A percentile compares a stretch with the other conserved stretches of the same genome.
Evolutionary conservation across 2,888 invertebrate species (phyloP).

Genomic region (Patella depressa): DNA sequence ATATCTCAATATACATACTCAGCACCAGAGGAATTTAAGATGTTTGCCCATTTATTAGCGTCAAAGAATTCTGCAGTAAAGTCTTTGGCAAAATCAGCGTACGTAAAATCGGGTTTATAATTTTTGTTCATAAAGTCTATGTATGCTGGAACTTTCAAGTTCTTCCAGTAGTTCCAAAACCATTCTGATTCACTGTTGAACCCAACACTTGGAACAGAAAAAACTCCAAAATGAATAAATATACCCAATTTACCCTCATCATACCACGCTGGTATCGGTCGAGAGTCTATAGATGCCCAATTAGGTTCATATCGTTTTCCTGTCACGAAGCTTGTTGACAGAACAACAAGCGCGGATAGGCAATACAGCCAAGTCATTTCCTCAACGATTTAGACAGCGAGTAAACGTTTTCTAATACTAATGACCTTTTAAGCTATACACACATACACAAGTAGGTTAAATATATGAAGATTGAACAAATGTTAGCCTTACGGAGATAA

Average conservation of each 20-base stretch:
- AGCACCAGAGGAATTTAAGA: constrained; percentile 88
- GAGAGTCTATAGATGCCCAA: constrained; percentile 71
- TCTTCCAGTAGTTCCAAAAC: constrained; percentile 89
- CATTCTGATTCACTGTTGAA: constrained; percentile 76
- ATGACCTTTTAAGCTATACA: too few species aligned
- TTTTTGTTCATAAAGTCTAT: constrained; percentile 83
- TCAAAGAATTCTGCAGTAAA: constrained; percentile 91
- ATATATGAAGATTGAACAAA: too few species aligned
- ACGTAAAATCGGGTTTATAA: constrained; percentile 87
- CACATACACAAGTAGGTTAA: too few species aligned
- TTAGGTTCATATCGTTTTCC: constrained; percentile 47
- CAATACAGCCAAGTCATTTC: too few species aligned
- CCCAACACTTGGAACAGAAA: constrained; percentile 64
- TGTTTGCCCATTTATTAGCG: constrained; percentile 84
- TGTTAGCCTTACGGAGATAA: too few species aligned
- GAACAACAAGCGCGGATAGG: too few species aligned
- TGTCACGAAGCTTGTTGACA: not conserved
- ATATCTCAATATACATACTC: constrained; percentile 74
- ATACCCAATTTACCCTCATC: constrained; percentile 73
- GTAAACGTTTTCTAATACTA: too few species aligned
- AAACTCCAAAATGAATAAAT: constrained; percentile 73
- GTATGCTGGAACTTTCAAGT: constrained; percentile 69
- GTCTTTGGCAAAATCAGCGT: constrained; percentile 89
- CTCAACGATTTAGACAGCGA: too few species aligned
- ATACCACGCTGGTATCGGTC: constrained; percentile 71